These are phyloP conservation scores for Zosterops japonicus DNA, from an alignment of 2,113 vertebrate genomes.

Conservation along the genomic window DNA sequence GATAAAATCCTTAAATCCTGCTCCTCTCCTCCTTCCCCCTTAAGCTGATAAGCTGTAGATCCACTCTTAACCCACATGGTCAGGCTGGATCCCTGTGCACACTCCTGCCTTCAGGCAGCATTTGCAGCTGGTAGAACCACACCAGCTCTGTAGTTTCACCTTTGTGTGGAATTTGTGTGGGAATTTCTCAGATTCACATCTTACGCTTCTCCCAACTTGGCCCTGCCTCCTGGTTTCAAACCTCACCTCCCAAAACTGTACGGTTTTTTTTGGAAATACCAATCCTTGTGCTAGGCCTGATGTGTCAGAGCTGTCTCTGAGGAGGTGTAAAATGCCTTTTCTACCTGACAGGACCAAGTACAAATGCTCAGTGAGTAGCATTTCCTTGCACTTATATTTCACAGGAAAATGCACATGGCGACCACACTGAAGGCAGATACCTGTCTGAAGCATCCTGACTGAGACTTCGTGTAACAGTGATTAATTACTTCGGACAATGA, in stretches of 20 bases:
- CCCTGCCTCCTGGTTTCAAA: not conserved
- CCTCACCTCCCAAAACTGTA: not conserved
- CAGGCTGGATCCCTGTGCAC: not conserved
- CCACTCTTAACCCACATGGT: not conserved
- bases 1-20: not conserved
- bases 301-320: not conserved
- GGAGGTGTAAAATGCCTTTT: not conserved
- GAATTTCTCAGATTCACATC: not conserved
- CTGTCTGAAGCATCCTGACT: not conserved
- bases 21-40: not conserved
- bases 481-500: not conserved
- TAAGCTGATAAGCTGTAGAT: constrained; percentile 17
- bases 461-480: not conserved
- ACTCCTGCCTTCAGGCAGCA: not conserved
- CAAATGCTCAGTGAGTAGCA: not conserved
- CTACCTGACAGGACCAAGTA: not conserved
- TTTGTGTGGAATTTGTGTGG: not conserved
- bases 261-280: not conserved
- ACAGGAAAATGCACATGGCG: not conserved
- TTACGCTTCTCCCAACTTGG: not conserved
- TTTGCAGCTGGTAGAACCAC: not conserved
- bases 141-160: not conserved
- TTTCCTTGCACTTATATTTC: not conserved
- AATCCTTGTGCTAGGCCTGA: not conserved
- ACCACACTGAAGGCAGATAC: not conserved